A percentile compares a stretch with the other conserved stretches of the same genome.
Conservation (phyloP, 1,140 invertebrate genomes). For the Ptiloglossa arizonensis region DNA sequence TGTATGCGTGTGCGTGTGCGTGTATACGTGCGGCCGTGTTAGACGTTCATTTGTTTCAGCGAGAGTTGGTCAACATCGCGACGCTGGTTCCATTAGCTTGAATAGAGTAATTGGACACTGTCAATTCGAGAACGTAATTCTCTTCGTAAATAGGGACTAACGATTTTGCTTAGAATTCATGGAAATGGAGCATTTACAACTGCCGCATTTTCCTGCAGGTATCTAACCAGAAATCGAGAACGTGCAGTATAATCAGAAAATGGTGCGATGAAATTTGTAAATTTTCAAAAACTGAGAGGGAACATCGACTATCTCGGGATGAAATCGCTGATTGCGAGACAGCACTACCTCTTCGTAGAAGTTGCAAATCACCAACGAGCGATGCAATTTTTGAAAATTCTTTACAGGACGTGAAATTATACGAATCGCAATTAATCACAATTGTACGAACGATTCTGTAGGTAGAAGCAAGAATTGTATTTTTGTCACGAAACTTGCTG, state of each 20-base stretch:
- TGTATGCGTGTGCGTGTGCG: too few relatives aligned
- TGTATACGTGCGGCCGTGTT: not conserved
- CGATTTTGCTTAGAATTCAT: constrained; percentile 30
- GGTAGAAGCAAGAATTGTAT: too few relatives aligned
- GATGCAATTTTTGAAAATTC: too few relatives aligned
- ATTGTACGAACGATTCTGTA: too few relatives aligned
- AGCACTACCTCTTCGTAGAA: too few relatives aligned
- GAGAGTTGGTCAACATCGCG: constrained; percentile 17
- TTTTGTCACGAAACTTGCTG: too few relatives aligned
- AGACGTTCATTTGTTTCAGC: constrained; percentile 29
- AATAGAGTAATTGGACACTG: constrained; percentile 31
- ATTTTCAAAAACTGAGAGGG: too few relatives aligned
- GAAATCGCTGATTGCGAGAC: too few relatives aligned
- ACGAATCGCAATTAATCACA: too few relatives aligned
- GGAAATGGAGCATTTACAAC: constrained; percentile 10
- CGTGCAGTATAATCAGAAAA: not conserved
- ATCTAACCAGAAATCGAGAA: not conserved
- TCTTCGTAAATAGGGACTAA: constrained; percentile 14
- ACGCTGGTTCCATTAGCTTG: constrained; percentile 32
- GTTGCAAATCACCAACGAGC: too few relatives aligned
- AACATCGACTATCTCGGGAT: too few relatives aligned
- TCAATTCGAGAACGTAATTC: constrained; percentile 32
- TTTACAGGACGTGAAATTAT: too few relatives aligned
- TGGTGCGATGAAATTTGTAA: not conserved
- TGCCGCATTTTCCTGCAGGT: not conserved